phyloP scores from a whole-genome alignment of 2,113 vertebrate genomes.

The Mastomys coucha region DNA sequence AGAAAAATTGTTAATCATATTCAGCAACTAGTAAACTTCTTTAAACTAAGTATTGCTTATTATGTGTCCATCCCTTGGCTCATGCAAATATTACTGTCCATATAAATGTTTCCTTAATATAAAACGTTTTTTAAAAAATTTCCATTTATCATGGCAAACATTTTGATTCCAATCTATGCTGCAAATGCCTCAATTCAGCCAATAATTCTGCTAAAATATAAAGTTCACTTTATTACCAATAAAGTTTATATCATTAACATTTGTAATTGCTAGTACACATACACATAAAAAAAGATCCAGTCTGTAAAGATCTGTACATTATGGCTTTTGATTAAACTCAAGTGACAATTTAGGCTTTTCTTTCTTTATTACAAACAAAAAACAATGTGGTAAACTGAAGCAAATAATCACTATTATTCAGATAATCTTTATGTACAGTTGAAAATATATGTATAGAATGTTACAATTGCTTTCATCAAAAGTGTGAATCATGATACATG shows the following conservation, averaged over 20 bases:
- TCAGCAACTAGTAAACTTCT: background rate
- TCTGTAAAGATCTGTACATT: background rate
- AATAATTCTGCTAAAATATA: background rate
- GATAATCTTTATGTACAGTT: slow-evolving; percentile 28
- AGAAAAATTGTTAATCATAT: background rate
- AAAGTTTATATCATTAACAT: background rate
- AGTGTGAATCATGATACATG: slow-evolving; percentile 52
- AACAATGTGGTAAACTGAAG: background rate
- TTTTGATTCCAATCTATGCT: background rate
- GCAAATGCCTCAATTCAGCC: background rate
- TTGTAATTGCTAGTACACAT: background rate
- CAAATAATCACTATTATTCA: slow-evolving; percentile 59
- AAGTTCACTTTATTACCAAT: background rate
- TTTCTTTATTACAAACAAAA: slow-evolving; percentile 48
- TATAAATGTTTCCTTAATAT: background rate
- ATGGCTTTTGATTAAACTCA: background rate
- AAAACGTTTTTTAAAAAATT: background rate
- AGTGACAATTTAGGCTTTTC: background rate
- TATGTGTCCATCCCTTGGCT: background rate
- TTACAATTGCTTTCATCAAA: background rate
- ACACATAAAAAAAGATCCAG: background rate
- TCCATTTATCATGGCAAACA: background rate
- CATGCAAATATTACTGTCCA: background rate
- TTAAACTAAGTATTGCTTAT: background rate
- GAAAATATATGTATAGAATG: slow-evolving; percentile 64